Conservation (phyloP, 2,113 vertebrate genomes). For the Taurulus bubalis region DNA sequence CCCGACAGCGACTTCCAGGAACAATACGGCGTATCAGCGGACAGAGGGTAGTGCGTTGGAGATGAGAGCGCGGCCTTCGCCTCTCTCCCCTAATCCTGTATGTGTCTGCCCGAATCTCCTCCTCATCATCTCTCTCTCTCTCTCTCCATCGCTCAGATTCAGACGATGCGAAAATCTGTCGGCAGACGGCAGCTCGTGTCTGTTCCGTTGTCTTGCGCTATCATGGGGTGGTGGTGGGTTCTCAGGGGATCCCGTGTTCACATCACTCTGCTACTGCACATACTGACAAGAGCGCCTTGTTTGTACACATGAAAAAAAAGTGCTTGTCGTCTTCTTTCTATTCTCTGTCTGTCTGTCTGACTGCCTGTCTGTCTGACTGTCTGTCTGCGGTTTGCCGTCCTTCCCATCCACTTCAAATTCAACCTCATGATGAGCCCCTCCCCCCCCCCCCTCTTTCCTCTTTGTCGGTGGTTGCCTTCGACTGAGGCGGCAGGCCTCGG, state of each 20-base stretch:
- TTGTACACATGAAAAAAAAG: conserved; percentile 62
- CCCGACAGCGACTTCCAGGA: not conserved
- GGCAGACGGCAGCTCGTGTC: conserved; percentile 49
- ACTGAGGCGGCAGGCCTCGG: conserved; percentile 69
- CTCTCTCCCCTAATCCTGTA: conserved; percentile 39
- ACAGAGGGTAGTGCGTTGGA: conserved; percentile 34
- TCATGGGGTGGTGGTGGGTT: conserved; percentile 34
- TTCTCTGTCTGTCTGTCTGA: conserved; percentile 38
- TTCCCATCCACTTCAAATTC: conserved; percentile 60
- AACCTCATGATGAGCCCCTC: conserved; percentile 62
- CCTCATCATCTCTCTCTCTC: conserved; percentile 7
- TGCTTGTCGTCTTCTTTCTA: conserved; percentile 61
- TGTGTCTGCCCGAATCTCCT: conserved; percentile 40
- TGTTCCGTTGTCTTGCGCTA: conserved; percentile 57
- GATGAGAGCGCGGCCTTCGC: conserved; percentile 20
- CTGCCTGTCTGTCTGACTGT: conserved; percentile 34
- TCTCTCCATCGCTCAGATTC: conserved; percentile 46
- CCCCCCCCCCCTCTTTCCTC: conserved; percentile 52
- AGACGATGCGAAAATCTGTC: conserved; percentile 38
- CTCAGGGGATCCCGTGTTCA: conserved; percentile 69
- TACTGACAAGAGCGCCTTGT: conserved; percentile 63
- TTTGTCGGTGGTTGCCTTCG: conserved; percentile 74
- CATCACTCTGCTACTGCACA: conserved; percentile 60
- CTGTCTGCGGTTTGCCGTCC: conserved; percentile 40
- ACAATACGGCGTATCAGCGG: not conserved